phyloP scores from a whole-genome alignment of 1,140 invertebrate genomes.

The Zaprionus taronus region DNA sequence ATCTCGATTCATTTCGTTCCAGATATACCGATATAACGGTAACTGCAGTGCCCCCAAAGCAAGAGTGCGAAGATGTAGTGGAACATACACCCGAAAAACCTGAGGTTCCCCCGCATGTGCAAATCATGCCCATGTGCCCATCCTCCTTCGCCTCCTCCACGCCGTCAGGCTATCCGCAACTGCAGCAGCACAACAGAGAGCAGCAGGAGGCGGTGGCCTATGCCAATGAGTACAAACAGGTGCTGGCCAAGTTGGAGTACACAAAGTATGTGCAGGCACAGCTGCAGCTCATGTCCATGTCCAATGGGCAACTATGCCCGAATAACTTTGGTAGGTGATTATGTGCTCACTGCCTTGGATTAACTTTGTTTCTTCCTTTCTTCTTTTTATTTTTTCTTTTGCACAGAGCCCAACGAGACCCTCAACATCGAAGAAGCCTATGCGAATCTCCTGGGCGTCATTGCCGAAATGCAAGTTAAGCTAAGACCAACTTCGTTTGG shows the following conservation, averaged over 20 bases:
- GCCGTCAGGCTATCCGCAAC: not conserved
- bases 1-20: constrained; percentile 66
- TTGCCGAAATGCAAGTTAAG: constrained; percentile 44
- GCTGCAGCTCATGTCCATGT: constrained; percentile 50
- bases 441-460: constrained; percentile 41
- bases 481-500: constrained; percentile 50
- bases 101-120: constrained; percentile 40
- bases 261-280: constrained; percentile 65
- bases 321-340: not conserved
- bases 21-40: constrained; percentile 71
- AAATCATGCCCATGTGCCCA: constrained; percentile 41
- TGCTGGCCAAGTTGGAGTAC: constrained; percentile 68
- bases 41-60: constrained; percentile 47
- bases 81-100: not conserved
- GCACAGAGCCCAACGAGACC: not conserved
- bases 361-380: not conserved
- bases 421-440: constrained; percentile 43
- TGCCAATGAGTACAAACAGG: constrained; percentile 64
- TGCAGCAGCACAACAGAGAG: constrained; percentile 34
- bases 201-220: constrained; percentile 33
- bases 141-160: not conserved
- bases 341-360: not conserved
- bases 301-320: constrained; percentile 1
- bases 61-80: not conserved
- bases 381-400: not conserved